Base-by-base conservation (phyloP, 2,888 invertebrate genomes). In the Oligia latruncula region DNA sequence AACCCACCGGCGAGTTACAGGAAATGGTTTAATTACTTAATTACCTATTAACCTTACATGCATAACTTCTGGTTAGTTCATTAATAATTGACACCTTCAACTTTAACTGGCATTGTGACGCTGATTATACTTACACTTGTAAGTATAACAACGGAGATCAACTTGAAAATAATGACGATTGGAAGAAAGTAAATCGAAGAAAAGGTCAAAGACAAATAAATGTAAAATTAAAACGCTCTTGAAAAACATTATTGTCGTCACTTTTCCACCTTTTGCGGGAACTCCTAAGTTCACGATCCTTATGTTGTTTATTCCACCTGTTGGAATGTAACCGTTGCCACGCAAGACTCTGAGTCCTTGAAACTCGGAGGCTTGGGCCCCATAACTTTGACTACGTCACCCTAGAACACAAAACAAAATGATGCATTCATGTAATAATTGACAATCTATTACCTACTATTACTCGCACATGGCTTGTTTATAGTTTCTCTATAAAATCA, bases 41-140 rank as follows among this genome's bases (percentile, higher is more conserved):
- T 74, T 77, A 62, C 68, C 55, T 60, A 79, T 76, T 62, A 73
- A 75, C 72, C 78, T 78, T 72, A 76, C 67, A n/a, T 68, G 43
- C 55, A 52, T 73, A 40, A 75, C 72, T 81, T 77, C 86, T 86
- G 80, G 78, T 77, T 80, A 74, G 43, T 66, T 68, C 64, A 60
- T 66, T 84, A 81, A 84, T 84, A 81, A 84, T 84, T 84, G 52
- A 68, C 49, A 77, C 79, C 83, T 86, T 86, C 86, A 84, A 84
- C 85, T 84, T 84, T 82, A 81, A 65, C 64, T 71, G 85, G 29
- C 77, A 82, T 68, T 84, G 29, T 52, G 46, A 13, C 60, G 73
- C 76, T 78, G 55, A 73, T 83, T 70, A 55, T 5, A 15, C 58
- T 71, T 49, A 73, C 64, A 77, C 72, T 49, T 17, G 8, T 23